Base-by-base conservation (phyloP, 2,888 invertebrate genomes). In the Sinelater perroti region DNA sequence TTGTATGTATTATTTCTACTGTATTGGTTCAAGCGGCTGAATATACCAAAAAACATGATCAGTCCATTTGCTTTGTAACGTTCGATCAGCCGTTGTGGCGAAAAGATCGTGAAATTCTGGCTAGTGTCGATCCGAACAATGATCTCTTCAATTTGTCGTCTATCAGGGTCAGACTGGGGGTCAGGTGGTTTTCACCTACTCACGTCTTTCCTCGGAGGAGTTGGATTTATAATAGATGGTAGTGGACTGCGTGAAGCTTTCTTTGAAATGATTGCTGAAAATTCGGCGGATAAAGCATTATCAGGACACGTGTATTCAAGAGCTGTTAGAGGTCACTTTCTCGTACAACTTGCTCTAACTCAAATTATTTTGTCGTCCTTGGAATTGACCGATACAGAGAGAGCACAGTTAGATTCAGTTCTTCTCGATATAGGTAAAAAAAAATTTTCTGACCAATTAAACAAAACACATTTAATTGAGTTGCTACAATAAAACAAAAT, bases 161-260 rank as follows among this genome's bases (percentile, higher is more conserved):
- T 2, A 7, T 31, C 5, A 7, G 11, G 7, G 44, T 44, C 2
- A 1, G 28, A 1, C 16, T 44, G 3, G 44, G n/a, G n/a, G n/a
- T n/a, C n/a, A n/a, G n/a, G 44, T 2, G 44, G 24, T 1, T 44
- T 44, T 14, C 21, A 44, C 16, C 26, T 44, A 7, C 3, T 40
- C 1, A 40, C 24, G 40, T 20, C 40, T 3, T 17, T 20, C 21
- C 20, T 40, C 21, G 40, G 40, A 2, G 10, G 21, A 5, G 24
- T 40, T 21, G 40, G 40, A 3, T 21, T 6, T n/a, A 40, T 40
- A 40, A 40, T 40, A 14, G 21, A 11, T 42, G 42, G 42, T 8
- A 40, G 40, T 40, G 21, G 21, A 6, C 17, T 40, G 11, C 20
- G 24, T 7, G 40, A 42, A 2, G 5, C 26, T 5, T 42, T 42